A percentile compares a stretch with the other conserved stretches of the same genome.
phyloP scores from a whole-genome alignment of 2,888 invertebrate species.

The Sarcophaga subvicina region DNA sequence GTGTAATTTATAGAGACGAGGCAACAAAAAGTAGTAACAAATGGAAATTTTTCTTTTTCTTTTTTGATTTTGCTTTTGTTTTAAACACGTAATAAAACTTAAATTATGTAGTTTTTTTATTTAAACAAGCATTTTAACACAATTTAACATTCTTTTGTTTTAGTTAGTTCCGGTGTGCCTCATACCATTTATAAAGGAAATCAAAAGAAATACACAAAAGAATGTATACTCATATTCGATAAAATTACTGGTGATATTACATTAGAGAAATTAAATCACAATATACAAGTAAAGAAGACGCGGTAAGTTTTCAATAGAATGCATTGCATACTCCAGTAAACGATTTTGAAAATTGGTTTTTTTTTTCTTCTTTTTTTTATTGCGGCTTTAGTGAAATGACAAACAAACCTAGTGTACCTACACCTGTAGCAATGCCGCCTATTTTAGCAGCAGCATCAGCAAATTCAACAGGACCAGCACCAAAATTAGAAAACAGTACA shows the following conservation, averaged over 20 bases:
- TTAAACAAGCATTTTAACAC: background rate
- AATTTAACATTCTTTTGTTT: background rate
- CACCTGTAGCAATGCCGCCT: constrained; percentile 66
- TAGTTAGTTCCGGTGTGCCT: constrained; percentile 94
- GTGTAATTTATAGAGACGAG: no score
- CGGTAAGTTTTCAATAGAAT: constrained; percentile 83
- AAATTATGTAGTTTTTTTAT: no score
- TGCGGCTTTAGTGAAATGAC: constrained; percentile 76
- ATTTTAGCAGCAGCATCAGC: constrained; percentile 59
- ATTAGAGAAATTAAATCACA: constrained; percentile 94
- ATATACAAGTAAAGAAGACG: constrained; percentile 96
- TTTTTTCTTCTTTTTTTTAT: constrained; percentile 22
- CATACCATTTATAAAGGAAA: constrained; percentile 98
- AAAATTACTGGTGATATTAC: constrained; percentile 96
- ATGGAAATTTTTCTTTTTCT: no score
- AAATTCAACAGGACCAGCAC: constrained; percentile 62
- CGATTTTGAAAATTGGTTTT: no score
- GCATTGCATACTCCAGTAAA: no score
- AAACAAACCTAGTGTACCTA: constrained; percentile 77
- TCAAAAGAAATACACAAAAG: constrained; percentile 92
- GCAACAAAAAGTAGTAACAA: no score
- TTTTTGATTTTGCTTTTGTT: no score
- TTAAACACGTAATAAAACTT: no score
- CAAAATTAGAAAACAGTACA: constrained; percentile 83
- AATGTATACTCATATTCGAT: constrained; percentile 97